Percentiles rank a stretch among this genome's conserved stretches.
phyloP scores from a whole-genome alignment of 2,888 invertebrate species.

The Spicauda simplicius region DNA sequence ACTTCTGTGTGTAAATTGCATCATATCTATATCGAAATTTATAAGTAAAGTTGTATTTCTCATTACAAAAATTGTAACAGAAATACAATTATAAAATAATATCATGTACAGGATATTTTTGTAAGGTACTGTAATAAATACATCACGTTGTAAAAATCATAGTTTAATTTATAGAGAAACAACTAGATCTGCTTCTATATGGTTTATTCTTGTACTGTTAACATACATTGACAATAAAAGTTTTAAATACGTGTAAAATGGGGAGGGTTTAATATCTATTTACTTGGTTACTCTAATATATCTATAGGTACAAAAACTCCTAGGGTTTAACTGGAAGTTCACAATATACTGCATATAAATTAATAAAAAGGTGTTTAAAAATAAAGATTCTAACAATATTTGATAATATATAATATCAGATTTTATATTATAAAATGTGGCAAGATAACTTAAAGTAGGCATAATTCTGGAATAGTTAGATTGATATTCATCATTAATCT shows the following conservation, averaged over 20 bases:
- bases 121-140: conserved; percentile 29
- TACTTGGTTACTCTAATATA: too few relatives aligned
- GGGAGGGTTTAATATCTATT: neutral
- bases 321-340: too few relatives aligned
- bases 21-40: conserved; percentile 2
- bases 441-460: too few relatives aligned
- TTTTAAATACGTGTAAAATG: neutral
- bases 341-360: too few relatives aligned
- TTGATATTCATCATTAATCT: too few relatives aligned
- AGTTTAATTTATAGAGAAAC: conserved; percentile 8
- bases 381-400: too few relatives aligned
- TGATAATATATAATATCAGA: too few relatives aligned
- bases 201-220: conserved; percentile 26
- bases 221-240: neutral
- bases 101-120: conserved; percentile 34
- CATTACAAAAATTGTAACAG: conserved; percentile 5
- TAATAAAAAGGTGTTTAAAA: too few relatives aligned
- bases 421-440: too few relatives aligned
- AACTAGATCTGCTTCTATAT: neutral
- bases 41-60: conserved; percentile 9
- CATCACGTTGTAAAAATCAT: conserved; percentile 7
- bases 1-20: conserved; percentile 11
- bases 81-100: conserved; percentile 20
- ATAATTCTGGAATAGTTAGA: too few relatives aligned
- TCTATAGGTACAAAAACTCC: too few relatives aligned